phyloP scores from a whole-genome alignment of 2,797 vertebrate genomes.

The Coreius guichenoti region DNA sequence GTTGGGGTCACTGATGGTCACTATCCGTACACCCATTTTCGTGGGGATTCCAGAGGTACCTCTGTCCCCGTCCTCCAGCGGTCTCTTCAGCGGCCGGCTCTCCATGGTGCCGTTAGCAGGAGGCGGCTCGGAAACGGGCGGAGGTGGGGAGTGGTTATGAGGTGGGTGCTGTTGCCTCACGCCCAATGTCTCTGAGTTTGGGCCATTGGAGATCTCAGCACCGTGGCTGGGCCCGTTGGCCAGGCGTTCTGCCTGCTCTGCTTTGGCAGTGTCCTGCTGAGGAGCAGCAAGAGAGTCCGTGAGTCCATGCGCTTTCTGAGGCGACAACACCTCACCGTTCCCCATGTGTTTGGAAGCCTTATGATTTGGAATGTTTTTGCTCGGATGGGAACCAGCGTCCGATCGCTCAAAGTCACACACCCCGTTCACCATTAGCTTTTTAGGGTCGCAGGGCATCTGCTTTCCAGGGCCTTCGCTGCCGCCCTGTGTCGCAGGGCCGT shows the following conservation, averaged over 20 bases:
- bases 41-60: constrained; percentile 92
- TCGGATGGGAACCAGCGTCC: constrained; percentile 86
- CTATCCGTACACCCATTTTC: constrained; percentile 98
- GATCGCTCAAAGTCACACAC: constrained; percentile 97
- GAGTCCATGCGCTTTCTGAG: constrained; percentile 84
- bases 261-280: constrained; percentile 99
- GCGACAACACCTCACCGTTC: constrained; percentile 93
- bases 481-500: constrained; percentile 89
- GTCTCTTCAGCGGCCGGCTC: constrained; percentile 91
- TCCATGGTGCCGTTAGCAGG: constrained; percentile 90
- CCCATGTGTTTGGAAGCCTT: constrained; percentile 99
- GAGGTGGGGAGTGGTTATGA: constrained; percentile 85
- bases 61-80: constrained; percentile 89
- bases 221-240: constrained; percentile 91
- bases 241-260: constrained; percentile 92
- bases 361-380: constrained; percentile 99
- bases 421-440: constrained; percentile 94
- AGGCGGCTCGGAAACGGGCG: constrained; percentile 74
- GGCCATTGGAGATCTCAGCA: constrained; percentile 93
- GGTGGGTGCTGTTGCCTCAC: constrained; percentile 81
- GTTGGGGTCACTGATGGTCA: constrained; percentile 99
- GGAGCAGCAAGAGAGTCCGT: constrained; percentile 76
- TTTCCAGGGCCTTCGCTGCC: constrained; percentile 82
- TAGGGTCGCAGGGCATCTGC: constrained; percentile 84
- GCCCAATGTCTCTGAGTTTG: constrained; percentile 88